Conservation (phyloP, 2,888 invertebrate species). For the Mesoligia furuncula region DNA sequence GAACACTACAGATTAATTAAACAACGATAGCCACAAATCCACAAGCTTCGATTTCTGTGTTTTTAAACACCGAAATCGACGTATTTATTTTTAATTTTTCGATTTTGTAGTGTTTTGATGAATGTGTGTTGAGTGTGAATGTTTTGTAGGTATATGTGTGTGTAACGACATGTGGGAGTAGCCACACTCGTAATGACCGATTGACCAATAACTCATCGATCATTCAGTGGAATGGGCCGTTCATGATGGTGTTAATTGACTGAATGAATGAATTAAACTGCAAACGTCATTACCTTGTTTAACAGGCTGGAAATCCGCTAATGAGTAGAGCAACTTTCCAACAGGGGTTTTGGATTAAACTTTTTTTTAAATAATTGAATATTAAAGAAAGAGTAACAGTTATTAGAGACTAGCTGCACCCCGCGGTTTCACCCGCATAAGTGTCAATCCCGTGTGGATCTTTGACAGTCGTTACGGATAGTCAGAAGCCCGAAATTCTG, state of each 20-base stretch:
- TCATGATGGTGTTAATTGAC: slow-evolving; percentile 11
- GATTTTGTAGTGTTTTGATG: background rate
- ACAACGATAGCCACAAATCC: background rate
- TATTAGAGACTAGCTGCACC: too few relatives aligned
- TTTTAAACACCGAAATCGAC: background rate
- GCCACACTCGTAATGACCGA: background rate
- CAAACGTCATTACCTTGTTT: background rate
- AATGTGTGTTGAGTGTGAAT: background rate
- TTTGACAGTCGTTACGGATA: too few relatives aligned
- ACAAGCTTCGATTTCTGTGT: too few relatives aligned
- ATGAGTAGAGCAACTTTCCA: background rate
- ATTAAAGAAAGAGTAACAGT: too few relatives aligned
- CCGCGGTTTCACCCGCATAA: too few relatives aligned
- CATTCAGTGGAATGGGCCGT: slow-evolving; percentile 17
- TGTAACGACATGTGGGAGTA: background rate
- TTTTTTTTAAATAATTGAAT: background rate
- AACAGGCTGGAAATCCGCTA: background rate
- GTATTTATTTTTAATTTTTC: too few relatives aligned
- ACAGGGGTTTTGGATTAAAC: background rate
- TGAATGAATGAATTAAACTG: slow-evolving; percentile 15
- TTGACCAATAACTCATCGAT: slow-evolving; percentile 21
- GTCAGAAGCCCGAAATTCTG: too few relatives aligned
- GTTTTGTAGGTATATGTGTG: background rate
- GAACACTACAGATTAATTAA: background rate
- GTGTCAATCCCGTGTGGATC: too few relatives aligned